Evolutionary conservation across 2,888 invertebrate species (phyloP), one percentile per base, ranked within the genome.

Genomic region (Conomelus anceps): DNA sequence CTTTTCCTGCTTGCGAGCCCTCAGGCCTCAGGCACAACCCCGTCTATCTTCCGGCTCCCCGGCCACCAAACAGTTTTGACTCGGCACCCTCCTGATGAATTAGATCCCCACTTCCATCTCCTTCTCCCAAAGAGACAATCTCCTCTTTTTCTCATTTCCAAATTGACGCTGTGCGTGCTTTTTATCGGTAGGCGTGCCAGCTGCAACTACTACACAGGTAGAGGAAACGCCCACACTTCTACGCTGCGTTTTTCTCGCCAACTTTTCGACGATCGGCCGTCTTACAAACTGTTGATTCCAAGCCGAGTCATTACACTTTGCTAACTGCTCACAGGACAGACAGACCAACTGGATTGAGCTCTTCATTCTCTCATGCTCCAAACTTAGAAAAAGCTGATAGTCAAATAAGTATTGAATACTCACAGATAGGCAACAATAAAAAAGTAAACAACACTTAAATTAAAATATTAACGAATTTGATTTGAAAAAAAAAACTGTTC

Each of bases 71-170:
- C 22, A n/a, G 84, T 22, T 22, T 84, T 84, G 22, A 29, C 88
- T 88, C 23, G n/a, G n/a, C 86, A 89, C 86, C 89, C 88, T 17
- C 90, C 89, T 90, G 91, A 91, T 90, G 91, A 91, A 91, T 91
- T 91, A 90, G 90, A 91, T 89, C 90, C 91, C 89, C 84, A 88
- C 89, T 89, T 89, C 90, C 91, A 90, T 90, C 90, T 91, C 91
- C 91, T n/a, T 90, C 85, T 89, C 86, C 89, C 87, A 86, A 23
- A 22, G 23, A 23, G 22, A 23, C 24, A 9, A 11, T 22, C 22
- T 63, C 63, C n/a, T 63, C 29, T 24, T 86, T 86, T 86, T 86
- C 86, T 86, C 86, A 86, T 86, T 86, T 86, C 86, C 29, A 86
- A 86, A 86, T 86, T 86, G 86, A 86, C 24, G 86, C 86, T 86